These are phyloP conservation scores for Amphipoea lucens DNA, from an alignment of 2,888 invertebrate species.

Conservation along the genomic window DNA sequence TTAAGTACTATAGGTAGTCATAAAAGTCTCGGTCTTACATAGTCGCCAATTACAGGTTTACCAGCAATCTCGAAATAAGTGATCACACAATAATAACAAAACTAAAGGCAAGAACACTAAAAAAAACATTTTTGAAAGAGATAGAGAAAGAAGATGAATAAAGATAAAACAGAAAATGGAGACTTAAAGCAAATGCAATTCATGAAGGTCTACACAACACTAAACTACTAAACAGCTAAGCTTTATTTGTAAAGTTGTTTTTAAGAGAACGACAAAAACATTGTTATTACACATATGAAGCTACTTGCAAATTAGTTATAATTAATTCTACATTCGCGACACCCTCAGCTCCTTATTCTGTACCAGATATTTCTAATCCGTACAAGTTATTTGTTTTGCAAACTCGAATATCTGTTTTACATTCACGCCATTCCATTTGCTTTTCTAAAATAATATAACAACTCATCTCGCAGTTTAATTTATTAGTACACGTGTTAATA, in stretches of 20 bases:
- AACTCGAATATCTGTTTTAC: constrained; percentile 59
- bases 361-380: constrained; percentile 54
- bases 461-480: constrained; percentile 69
- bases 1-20: no score
- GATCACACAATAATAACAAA: no score
- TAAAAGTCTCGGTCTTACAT: no score
- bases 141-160: no score
- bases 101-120: no score
- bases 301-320: constrained; percentile 7
- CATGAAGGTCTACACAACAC: background rate
- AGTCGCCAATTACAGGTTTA: no score
- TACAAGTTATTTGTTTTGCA: constrained; percentile 66
- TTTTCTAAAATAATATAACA: constrained; percentile 71
- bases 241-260: background rate
- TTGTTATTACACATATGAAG: background rate
- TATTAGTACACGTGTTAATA: constrained; percentile 69
- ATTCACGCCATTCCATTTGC: constrained; percentile 60
- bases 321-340: constrained; percentile 13
- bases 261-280: background rate
- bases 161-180: no score
- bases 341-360: background rate
- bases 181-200: background rate
- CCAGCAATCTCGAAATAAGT: no score
- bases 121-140: no score
- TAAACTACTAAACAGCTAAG: background rate